phyloP scores from a whole-genome alignment of 2,888 invertebrate species.

The Fabriciana adippe region DNA sequence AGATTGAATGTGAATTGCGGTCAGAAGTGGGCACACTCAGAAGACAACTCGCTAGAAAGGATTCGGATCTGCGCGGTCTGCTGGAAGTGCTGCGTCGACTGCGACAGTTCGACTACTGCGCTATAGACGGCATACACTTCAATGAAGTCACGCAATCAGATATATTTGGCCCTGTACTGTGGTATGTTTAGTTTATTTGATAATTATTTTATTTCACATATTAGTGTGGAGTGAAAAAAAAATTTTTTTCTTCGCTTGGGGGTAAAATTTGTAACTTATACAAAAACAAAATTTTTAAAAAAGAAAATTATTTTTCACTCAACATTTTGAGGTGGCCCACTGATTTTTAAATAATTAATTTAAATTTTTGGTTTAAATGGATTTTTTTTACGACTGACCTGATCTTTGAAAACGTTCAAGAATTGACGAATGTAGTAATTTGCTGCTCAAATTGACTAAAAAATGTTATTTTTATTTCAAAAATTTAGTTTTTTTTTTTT shows the following conservation, averaged over 20 bases:
- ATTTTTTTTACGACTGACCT: too few species aligned
- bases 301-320: too few species aligned
- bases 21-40: constrained; percentile 63
- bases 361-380: too few species aligned
- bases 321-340: too few species aligned
- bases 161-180: constrained; percentile 63
- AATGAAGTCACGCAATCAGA: constrained; percentile 75
- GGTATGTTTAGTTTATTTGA: constrained; percentile 50
- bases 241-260: not conserved
- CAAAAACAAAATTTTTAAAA: too few species aligned
- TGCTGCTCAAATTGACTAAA: too few species aligned
- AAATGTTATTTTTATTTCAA: too few species aligned
- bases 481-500: too few species aligned
- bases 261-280: too few species aligned
- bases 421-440: too few species aligned
- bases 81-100: constrained; percentile 79
- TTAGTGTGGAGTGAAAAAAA: not conserved
- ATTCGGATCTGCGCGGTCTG: constrained; percentile 78
- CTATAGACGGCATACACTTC: constrained; percentile 78
- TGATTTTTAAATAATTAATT: too few species aligned
- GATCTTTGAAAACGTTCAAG: too few species aligned
- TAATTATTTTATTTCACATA: not conserved
- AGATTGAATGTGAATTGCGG: constrained; percentile 64
- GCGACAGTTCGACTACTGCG: constrained; percentile 74
- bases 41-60: constrained; percentile 69